phyloP scores from a whole-genome alignment of 35 echinoderm and acorn worm genomes.

The Heliocidaris tuberculata region DNA sequence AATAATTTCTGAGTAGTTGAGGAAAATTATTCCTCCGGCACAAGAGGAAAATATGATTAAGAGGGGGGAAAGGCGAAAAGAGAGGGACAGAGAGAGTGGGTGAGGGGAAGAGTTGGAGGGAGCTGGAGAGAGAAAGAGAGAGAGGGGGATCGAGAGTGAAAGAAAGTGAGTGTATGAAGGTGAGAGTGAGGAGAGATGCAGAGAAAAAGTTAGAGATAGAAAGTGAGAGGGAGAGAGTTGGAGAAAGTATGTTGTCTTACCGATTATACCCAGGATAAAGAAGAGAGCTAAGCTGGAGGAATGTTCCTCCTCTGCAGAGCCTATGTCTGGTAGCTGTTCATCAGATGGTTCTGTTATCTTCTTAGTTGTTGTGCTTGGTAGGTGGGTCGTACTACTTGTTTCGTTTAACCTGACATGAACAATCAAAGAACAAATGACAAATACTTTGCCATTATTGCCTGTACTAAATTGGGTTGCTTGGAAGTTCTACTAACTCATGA shows the following conservation, averaged over 20 bases:
- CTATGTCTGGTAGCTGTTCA: slow-evolving; percentile 62
- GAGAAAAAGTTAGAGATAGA: not conserved
- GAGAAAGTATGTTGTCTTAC: slow-evolving; percentile 44
- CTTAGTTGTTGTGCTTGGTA: slow-evolving; percentile 35
- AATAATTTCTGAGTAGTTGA: too few relatives aligned
- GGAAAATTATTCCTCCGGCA: too few relatives aligned
- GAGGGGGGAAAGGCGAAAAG: too few relatives aligned
- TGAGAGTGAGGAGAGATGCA: not conserved
- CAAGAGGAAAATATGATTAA: too few relatives aligned
- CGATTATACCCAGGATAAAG: slow-evolving; percentile 87
- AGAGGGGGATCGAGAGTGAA: too few relatives aligned
- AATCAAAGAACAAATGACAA: not conserved
- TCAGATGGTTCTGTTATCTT: slow-evolving; percentile 48
- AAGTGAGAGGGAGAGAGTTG: not conserved
- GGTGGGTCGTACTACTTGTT: not conserved
- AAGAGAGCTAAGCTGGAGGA: slow-evolving; percentile 84
- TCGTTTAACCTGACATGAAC: not conserved
- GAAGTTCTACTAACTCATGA: too few relatives aligned
- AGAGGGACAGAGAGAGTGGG: too few relatives aligned
- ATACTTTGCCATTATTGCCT: not conserved
- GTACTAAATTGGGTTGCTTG: not conserved
- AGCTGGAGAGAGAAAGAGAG: too few relatives aligned
- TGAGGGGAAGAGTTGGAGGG: too few relatives aligned
- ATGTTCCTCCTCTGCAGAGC: slow-evolving; percentile 80
- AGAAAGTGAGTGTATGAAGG: not conserved